A percentile compares a stretch with the other conserved stretches of the same genome.
These are phyloP conservation scores for Chrosomus eos DNA, from an alignment of 2,797 vertebrate species.

Conservation along the genomic window DNA sequence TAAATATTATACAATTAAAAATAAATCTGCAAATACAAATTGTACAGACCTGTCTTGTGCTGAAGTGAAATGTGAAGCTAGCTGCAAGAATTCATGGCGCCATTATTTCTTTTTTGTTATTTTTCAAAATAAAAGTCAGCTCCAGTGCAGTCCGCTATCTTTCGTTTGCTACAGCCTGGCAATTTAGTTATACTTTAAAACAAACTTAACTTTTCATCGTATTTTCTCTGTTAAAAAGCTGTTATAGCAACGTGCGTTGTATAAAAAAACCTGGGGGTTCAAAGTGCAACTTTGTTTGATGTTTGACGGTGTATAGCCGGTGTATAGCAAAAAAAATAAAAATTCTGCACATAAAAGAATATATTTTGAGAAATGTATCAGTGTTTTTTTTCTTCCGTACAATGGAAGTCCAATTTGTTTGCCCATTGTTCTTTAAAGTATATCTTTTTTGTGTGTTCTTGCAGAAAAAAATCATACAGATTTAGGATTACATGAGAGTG, in stretches of 20 bases:
- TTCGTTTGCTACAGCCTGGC: neutral
- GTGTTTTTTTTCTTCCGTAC: neutral
- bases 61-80: neutral
- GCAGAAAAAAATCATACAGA: neutral
- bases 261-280: neutral
- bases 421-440: neutral
- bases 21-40: neutral
- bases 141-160: neutral
- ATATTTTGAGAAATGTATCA: neutral
- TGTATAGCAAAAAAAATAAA: no score
- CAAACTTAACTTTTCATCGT: neutral
- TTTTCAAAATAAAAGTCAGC: conserved; percentile 39
- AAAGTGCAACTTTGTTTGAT: neutral
- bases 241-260: neutral
- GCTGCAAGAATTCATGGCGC: neutral
- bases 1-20: neutral
- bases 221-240: neutral
- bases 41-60: neutral
- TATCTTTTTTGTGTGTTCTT: neutral
- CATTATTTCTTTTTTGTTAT: neutral
- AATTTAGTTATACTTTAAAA: neutral
- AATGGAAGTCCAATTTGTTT: neutral
- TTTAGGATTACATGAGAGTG: neutral
- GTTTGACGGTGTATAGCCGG: neutral
- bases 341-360: neutral